Percentiles rank a stretch among this genome's conserved stretches.
These are phyloP conservation scores for Magallana angulata DNA, from an alignment of 1,140 invertebrate species.

Conservation along the genomic window DNA sequence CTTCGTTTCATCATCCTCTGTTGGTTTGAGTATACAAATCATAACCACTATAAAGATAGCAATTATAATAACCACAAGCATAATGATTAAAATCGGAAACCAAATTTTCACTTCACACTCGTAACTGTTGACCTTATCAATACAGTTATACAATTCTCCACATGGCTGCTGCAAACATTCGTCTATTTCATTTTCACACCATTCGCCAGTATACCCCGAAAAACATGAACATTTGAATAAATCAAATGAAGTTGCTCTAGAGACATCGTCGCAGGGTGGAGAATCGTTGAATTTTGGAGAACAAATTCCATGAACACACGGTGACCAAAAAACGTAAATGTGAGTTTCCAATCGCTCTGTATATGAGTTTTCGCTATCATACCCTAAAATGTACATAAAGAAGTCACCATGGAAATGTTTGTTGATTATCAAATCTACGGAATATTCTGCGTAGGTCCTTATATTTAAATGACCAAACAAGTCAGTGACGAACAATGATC, in stretches of 20 bases:
- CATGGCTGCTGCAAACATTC: slow-evolving; percentile 22
- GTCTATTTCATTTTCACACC: slow-evolving; percentile 34
- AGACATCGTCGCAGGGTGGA: neutral
- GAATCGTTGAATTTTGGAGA: neutral
- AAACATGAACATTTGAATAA: neutral
- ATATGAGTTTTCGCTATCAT: neutral
- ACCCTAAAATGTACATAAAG: neutral
- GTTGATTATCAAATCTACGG: neutral
- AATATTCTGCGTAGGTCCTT: neutral
- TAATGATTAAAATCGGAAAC: too few species aligned
- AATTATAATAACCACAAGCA: too few species aligned
- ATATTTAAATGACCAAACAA: neutral
- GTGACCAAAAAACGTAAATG: neutral
- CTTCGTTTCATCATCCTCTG: too few species aligned
- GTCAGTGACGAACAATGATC: neutral
- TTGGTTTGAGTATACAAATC: too few species aligned
- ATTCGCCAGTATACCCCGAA: neutral
- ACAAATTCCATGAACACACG: slow-evolving; percentile 25
- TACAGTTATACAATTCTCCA: neutral
- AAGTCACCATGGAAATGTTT: slow-evolving; percentile 36
- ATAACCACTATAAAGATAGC: too few species aligned
- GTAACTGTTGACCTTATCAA: slow-evolving; percentile 26
- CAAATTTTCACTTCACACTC: neutral
- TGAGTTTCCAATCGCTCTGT: neutral
- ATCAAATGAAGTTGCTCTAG: slow-evolving; percentile 24